Conservation (phyloP, 2,797 vertebrate genomes). For the Tympanoctomys barrerae region DNA sequence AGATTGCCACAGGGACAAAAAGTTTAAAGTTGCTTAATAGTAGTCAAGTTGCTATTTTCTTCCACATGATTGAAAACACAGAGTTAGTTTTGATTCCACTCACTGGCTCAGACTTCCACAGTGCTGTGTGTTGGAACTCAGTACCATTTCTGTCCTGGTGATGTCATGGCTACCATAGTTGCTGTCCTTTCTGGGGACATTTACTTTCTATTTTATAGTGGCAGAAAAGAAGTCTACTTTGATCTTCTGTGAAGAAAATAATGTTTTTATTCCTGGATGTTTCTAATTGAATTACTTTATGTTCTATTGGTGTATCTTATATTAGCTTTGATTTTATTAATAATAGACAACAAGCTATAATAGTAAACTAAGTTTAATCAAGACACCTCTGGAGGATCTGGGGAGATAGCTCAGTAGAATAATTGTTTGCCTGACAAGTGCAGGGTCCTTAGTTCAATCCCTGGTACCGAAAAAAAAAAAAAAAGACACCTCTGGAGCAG, state of each 20-base stretch:
- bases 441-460: too few species aligned
- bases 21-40: not conserved
- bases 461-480: too few species aligned
- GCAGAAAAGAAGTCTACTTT: not conserved
- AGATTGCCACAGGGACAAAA: not conserved
- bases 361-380: not conserved
- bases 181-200: not conserved
- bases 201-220: not conserved
- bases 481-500: not conserved
- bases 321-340: not conserved
- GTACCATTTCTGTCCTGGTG: not conserved
- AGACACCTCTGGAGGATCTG: too few species aligned
- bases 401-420: too few species aligned
- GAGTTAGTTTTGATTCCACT: not conserved
- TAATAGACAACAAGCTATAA: too few species aligned
- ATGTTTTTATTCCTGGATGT: not conserved
- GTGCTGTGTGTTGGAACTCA: not conserved
- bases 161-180: not conserved
- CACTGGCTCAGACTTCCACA: not conserved
- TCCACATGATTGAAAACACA: not conserved
- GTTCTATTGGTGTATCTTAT: not conserved
- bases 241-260: not conserved
- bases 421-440: too few species aligned
- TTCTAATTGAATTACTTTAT: not conserved
- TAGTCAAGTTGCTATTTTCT: not conserved